phyloP scores from a whole-genome alignment of 2,888 invertebrate species.

The Baronia brevicornis region DNA sequence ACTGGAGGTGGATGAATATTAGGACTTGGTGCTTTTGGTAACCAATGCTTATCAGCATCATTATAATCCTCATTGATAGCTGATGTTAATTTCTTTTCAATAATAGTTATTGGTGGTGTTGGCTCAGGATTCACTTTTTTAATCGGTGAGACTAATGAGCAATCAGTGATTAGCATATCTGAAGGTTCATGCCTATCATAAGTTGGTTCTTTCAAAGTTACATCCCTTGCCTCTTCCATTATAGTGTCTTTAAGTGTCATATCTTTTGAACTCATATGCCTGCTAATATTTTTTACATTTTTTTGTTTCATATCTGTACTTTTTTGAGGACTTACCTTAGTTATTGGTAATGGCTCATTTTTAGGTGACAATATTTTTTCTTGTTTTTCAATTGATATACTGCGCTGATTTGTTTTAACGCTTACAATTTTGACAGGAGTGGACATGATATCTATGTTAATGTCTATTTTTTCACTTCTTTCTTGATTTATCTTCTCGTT shows the following conservation, averaged over 20 bases:
- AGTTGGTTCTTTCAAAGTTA: slow-evolving; percentile 26
- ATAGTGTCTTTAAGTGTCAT: slow-evolving; percentile 25
- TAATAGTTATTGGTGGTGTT: slow-evolving; percentile 21
- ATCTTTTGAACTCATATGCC: slow-evolving; percentile 34
- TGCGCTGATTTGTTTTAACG: slow-evolving; percentile 27
- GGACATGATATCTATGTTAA: slow-evolving; percentile 37
- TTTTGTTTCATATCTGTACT: slow-evolving; percentile 41
- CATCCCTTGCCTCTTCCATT: slow-evolving; percentile 20
- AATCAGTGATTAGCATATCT: slow-evolving; percentile 20
- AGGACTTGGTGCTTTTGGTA: slow-evolving; percentile 57
- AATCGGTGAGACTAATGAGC: slow-evolving; percentile 30
- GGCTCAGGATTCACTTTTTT: slow-evolving; percentile 30
- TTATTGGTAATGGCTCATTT: slow-evolving; percentile 20
- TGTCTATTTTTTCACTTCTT: slow-evolving; percentile 46
- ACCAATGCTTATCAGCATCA: slow-evolving; percentile 55
- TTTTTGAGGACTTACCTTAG: slow-evolving; percentile 43
- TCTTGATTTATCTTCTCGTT: slow-evolving; percentile 74
- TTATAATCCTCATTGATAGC: slow-evolving; percentile 38
- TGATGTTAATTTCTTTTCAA: slow-evolving; percentile 38
- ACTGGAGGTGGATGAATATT: slow-evolving; percentile 53
- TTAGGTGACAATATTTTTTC: slow-evolving; percentile 29
- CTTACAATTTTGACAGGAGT: slow-evolving; percentile 37
- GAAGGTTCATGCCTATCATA: slow-evolving; percentile 26
- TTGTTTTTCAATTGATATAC: slow-evolving; percentile 52
- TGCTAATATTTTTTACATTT: slow-evolving; percentile 29